phyloP scores from a whole-genome alignment of 2,888 invertebrate species.

The Rotaria sp. region DNA sequence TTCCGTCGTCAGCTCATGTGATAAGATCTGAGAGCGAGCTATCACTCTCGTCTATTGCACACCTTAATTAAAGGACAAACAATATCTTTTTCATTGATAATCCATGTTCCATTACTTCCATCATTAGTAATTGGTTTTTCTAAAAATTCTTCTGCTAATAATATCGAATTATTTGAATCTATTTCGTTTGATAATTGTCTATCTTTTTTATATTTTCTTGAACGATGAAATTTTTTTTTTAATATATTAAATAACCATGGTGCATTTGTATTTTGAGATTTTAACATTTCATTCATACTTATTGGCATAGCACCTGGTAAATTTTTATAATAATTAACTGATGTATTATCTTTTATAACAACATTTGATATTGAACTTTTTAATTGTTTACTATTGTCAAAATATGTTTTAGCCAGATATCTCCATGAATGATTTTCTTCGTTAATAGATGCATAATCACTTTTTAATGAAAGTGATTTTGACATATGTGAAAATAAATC shows the following conservation, averaged over 20 bases:
- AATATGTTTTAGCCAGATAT: neutral
- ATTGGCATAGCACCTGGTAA: neutral
- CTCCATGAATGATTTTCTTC: neutral
- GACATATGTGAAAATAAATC: neutral
- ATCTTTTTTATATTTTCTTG: neutral
- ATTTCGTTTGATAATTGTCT: neutral
- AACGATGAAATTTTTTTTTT: slow-evolving; percentile 3
- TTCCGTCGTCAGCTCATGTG: too few relatives aligned
- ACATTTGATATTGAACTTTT: neutral
- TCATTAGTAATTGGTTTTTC: neutral
- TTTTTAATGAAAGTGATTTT: neutral
- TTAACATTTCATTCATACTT: neutral
- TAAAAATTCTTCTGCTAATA: neutral
- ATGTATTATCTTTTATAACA: neutral
- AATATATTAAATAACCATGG: neutral
- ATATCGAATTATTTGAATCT: neutral
- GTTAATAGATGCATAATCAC: neutral
- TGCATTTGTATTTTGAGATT: slow-evolving; percentile 6
- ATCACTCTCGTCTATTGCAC: neutral
- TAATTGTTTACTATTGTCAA: slow-evolving; percentile 13
- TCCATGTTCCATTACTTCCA: neutral
- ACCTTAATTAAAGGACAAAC: neutral
- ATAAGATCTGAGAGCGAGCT: too few relatives aligned
- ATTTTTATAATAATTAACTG: neutral
- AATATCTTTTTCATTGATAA: neutral